A percentile compares a stretch with the other conserved stretches of the same genome.
Evolutionary conservation across 2,113 vertebrate species (phyloP).

Genomic region (Muntiacus reevesi): DNA sequence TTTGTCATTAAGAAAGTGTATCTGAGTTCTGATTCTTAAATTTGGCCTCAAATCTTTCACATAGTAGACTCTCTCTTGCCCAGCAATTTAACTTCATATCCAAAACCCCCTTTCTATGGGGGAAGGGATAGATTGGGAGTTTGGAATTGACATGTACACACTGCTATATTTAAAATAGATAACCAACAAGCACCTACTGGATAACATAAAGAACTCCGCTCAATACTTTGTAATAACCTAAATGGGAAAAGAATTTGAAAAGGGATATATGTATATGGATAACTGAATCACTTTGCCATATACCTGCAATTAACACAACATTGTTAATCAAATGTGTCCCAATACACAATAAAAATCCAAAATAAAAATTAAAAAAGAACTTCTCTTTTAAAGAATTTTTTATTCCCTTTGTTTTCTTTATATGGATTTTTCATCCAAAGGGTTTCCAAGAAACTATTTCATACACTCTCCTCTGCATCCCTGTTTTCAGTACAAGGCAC

Average conservation of each 20-base stretch:
- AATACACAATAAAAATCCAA: not conserved
- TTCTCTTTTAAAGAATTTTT: not conserved
- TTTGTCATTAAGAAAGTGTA: not conserved
- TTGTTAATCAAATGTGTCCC: not conserved
- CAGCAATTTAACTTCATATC: not conserved
- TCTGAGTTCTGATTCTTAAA: not conserved
- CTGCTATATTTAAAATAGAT: not conserved
- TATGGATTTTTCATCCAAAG: not conserved
- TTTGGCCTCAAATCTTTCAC: not conserved
- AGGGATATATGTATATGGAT: not conserved
- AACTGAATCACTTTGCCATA: not conserved
- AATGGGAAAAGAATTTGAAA: not conserved
- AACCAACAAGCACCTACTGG: not conserved
- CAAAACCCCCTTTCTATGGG: not conserved
- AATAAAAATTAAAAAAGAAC: not conserved
- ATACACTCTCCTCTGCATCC: not conserved
- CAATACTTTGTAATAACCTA: not conserved
- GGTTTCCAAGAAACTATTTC: not conserved
- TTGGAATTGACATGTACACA: not conserved
- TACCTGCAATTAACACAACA: not conserved
- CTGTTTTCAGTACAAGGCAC: not conserved
- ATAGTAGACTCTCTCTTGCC: not conserved
- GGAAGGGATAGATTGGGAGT: not conserved
- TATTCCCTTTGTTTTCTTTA: not conserved
- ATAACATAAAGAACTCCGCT: not conserved